phyloP scores from a whole-genome alignment of 2,113 vertebrate species.

The Tachuris rubrigastra region DNA sequence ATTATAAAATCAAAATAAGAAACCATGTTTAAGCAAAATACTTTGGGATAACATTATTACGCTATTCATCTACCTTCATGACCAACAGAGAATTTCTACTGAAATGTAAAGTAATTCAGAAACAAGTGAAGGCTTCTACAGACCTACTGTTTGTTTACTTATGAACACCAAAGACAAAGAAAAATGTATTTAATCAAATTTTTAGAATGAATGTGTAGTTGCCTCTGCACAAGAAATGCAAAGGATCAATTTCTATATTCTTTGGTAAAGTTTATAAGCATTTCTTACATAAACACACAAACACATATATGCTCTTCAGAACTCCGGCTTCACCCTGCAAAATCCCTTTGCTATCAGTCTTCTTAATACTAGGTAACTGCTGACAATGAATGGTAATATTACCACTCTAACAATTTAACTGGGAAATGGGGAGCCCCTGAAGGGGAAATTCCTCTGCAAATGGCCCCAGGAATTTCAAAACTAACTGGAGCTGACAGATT shows the following conservation, averaged over 20 bases:
- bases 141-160: background rate
- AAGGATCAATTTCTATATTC: background rate
- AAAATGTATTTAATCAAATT: background rate
- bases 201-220: background rate
- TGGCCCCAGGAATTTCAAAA: constrained; percentile 37
- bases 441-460: constrained; percentile 52
- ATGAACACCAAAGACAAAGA: background rate
- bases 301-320: background rate
- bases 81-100: background rate
- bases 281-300: background rate
- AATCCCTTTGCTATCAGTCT: background rate
- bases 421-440: background rate
- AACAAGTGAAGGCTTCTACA: background rate
- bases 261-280: background rate
- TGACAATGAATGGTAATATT: background rate
- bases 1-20: background rate
- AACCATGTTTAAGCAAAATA: background rate
- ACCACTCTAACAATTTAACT: background rate
- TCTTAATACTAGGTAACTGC: background rate
- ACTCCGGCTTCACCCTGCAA: background rate
- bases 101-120: background rate
- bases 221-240: background rate
- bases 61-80: background rate
- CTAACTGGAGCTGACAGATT: constrained; percentile 59
- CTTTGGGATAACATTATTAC: background rate